Percentiles rank a stretch among this genome's conserved stretches.
Conservation (phyloP, 2,113 vertebrate species). For the Aldabrachelys gigantea region DNA sequence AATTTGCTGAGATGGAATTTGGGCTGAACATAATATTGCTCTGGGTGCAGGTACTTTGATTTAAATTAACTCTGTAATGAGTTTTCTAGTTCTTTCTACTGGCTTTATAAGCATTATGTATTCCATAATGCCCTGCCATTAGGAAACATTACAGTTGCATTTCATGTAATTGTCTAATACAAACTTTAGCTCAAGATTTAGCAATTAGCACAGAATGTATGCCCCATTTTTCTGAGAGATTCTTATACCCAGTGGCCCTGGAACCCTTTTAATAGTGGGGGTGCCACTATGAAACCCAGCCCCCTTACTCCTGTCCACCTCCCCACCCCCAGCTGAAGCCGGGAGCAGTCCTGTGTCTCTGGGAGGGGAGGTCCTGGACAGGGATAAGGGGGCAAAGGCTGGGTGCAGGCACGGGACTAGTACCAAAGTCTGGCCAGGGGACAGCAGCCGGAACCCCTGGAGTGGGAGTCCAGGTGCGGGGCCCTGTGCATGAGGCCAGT, state of each 20-base stretch:
- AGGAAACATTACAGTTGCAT: conserved; percentile 58
- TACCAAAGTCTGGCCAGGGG: no score
- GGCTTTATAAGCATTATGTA: conserved; percentile 46
- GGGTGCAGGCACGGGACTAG: no score
- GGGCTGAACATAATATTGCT: not conserved
- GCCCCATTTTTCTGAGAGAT: conserved; percentile 17
- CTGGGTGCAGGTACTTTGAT: not conserved
- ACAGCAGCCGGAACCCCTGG: no score
- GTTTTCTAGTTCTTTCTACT: conserved; percentile 35
- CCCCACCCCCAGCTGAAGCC: no score
- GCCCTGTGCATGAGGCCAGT: no score
- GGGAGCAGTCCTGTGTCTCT: no score
- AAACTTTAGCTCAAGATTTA: conserved; percentile 61
- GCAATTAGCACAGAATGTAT: conserved; percentile 23
- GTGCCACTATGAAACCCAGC: no score
- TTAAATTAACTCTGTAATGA: conserved; percentile 2
- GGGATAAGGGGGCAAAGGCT: no score
- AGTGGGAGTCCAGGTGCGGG: no score
- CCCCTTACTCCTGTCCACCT: no score
- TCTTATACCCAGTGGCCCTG: not conserved
- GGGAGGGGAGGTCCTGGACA: no score
- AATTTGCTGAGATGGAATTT: not conserved
- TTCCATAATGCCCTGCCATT: conserved; percentile 49
- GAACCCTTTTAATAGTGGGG: no score
- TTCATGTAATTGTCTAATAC: conserved; percentile 56